Evolutionary conservation across 1,140 invertebrate species (phyloP).

Genomic region (Euschistus heros): DNA sequence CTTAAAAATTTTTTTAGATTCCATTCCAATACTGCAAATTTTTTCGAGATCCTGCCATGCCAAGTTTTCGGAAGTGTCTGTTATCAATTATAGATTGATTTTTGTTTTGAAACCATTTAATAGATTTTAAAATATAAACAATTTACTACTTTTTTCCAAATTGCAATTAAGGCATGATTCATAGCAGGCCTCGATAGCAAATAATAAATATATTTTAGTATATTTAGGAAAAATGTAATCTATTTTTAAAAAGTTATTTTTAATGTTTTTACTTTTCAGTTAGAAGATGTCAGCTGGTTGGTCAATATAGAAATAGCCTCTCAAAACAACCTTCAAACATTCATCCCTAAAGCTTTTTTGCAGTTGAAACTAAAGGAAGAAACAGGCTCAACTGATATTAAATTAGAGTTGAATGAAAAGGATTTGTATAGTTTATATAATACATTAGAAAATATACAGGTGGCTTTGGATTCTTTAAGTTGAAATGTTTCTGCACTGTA

Average conservation of each 20-base stretch:
- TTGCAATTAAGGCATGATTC: background rate
- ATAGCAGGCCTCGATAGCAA: background rate
- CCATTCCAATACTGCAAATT: too few species aligned
- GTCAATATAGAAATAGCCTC: conserved; percentile 21
- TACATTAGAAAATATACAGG: conserved; percentile 9
- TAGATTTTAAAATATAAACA: background rate
- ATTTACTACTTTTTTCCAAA: background rate
- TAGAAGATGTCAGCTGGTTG: conserved; percentile 26
- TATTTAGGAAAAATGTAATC: background rate
- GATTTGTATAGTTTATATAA: conserved; percentile 3
- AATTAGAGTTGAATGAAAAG: conserved; percentile 10
- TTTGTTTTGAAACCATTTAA: background rate
- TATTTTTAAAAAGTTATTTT: background rate
- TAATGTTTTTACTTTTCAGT: conserved; percentile 18
- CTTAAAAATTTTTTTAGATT: too few species aligned
- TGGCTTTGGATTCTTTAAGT: conserved; percentile 5
- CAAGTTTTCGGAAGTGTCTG: too few species aligned
- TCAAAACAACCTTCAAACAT: conserved; percentile 1
- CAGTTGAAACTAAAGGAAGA: conserved; percentile 21
- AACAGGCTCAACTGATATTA: background rate
- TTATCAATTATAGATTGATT: background rate
- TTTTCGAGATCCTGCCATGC: too few species aligned
- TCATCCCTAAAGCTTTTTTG: conserved; percentile 19
- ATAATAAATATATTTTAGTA: background rate
- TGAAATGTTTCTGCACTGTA: background rate